These are phyloP conservation scores for Pseudorhiza aurosa DNA, from an alignment of 30 jellyfish, hydroid and myxozoan genomes.

Conservation along the genomic window DNA sequence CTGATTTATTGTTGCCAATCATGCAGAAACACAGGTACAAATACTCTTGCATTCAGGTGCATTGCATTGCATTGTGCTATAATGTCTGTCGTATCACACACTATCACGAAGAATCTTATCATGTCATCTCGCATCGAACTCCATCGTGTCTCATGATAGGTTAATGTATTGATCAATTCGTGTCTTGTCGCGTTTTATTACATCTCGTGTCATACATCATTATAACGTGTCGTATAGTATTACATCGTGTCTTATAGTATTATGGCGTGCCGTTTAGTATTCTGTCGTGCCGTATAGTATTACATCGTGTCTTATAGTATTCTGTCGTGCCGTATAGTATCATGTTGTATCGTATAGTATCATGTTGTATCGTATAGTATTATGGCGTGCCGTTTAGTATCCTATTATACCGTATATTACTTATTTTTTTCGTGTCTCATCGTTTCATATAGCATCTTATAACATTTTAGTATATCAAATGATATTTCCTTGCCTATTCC, in stretches of 20 bases:
- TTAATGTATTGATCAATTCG: no score
- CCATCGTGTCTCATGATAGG: not conserved
- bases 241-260: not conserved
- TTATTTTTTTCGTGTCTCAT: no score
- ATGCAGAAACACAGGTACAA: conserved; percentile 40
- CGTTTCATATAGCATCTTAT: no score
- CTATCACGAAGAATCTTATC: no score
- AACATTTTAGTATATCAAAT: no score
- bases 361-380: not conserved
- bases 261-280: not conserved
- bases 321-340: not conserved
- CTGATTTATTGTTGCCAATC: conserved; percentile 33
- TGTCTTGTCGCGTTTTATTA: no score
- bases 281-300: not conserved
- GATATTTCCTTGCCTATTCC: no score
- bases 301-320: not conserved
- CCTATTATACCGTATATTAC: not conserved
- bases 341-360: not conserved
- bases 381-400: not conserved
- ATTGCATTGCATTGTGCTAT: no score
- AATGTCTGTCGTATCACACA: no score
- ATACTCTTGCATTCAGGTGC: no score
- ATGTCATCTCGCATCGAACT: no score
- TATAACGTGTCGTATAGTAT: not conserved
- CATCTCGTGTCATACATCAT: no score